Evolutionary conservation across 2,113 vertebrate genomes (phyloP).

Genomic region (Xyliphius kryptos): DNA sequence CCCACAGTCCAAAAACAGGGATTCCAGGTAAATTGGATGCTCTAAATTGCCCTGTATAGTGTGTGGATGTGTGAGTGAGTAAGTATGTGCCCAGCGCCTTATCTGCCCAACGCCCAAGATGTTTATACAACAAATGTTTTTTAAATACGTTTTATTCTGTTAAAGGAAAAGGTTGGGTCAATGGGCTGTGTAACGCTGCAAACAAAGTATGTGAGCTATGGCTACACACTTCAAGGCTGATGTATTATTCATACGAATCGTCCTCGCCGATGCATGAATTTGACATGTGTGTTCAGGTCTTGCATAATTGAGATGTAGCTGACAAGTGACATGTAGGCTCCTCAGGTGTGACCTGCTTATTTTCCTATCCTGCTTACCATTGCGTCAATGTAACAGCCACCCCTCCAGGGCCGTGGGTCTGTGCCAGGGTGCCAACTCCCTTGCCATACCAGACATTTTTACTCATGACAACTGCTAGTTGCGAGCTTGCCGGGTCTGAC

Average conservation of each 20-base stretch:
- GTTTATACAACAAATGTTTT: not conserved
- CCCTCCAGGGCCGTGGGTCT: not conserved
- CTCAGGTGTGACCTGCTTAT: conserved; percentile 19
- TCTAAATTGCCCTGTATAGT: too few species aligned
- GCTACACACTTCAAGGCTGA: not conserved
- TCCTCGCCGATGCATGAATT: conserved; percentile 6
- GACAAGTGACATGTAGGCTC: not conserved
- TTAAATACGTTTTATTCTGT: not conserved
- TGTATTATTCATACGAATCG: conserved; percentile 14
- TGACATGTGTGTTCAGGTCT: not conserved
- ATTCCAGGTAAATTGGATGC: too few species aligned
- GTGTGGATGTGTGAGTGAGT: too few species aligned
- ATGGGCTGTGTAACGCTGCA: too few species aligned
- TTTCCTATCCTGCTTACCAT: conserved; percentile 25
- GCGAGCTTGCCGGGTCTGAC: conserved; percentile 11
- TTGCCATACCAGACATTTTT: not conserved
- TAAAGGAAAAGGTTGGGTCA: not conserved
- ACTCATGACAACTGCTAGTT: not conserved
- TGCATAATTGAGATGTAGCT: conserved; percentile 6
- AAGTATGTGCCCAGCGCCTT: too few species aligned
- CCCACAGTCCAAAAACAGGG: too few species aligned
- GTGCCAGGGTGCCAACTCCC: conserved; percentile 4
- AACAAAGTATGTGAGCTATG: not conserved
- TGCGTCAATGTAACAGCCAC: not conserved
- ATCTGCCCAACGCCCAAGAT: too few species aligned